Evolutionary conservation across 2,797 vertebrate species (phyloP).

Genomic region (Hypotaenidia okinawae): DNA sequence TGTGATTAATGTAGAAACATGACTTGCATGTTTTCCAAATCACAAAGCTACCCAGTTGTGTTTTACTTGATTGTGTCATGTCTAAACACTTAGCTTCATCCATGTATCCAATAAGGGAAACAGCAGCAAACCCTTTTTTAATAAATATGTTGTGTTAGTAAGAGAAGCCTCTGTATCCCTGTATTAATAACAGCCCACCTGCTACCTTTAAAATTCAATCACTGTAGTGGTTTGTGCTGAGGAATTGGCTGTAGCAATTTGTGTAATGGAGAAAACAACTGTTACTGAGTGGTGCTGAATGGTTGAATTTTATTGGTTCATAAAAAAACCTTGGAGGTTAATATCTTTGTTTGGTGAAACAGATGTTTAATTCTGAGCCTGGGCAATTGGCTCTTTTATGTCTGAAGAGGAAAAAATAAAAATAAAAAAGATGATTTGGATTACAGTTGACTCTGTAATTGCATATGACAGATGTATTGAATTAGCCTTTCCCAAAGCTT

Average conservation of each 20-base stretch:
- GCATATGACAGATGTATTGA: slow-evolving; percentile 55
- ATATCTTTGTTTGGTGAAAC: slow-evolving; percentile 42
- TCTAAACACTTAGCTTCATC: neutral
- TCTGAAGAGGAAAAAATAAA: neutral
- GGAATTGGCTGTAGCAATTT: slow-evolving; percentile 17
- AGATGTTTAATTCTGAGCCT: slow-evolving; percentile 48
- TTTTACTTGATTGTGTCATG: neutral
- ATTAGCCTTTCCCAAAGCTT: slow-evolving; percentile 37
- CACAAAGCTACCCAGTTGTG: neutral
- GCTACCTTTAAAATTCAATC: neutral
- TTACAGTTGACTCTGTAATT: slow-evolving; percentile 32
- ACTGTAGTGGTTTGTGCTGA: neutral
- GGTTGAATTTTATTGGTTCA: slow-evolving; percentile 29
- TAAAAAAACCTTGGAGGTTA: slow-evolving; percentile 38
- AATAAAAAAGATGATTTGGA: neutral
- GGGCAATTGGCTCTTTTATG: slow-evolving; percentile 30
- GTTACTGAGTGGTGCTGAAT: neutral
- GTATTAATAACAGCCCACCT: neutral
- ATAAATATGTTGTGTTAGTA: neutral
- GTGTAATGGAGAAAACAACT: slow-evolving; percentile 6
- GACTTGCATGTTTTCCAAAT: neutral
- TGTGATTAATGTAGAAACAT: neutral
- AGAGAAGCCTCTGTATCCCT: neutral
- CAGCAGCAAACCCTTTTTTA: neutral
- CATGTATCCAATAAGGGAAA: neutral